Evolutionary conservation across 2,888 invertebrate genomes (phyloP), one percentile per base, ranked within the genome.

Genomic region (Malachius bipustulatus): DNA sequence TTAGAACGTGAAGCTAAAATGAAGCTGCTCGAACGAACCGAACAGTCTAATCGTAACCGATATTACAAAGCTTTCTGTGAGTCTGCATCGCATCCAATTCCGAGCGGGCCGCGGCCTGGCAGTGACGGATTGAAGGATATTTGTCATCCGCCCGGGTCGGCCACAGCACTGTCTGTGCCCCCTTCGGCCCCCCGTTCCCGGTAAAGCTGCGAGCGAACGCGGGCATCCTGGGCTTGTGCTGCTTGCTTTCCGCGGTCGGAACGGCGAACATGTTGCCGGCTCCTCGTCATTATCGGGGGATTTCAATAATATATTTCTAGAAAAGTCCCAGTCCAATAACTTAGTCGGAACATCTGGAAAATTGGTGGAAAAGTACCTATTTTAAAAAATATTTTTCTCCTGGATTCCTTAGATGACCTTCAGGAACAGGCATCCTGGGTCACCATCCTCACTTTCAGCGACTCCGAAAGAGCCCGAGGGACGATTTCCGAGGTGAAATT

Each of bases 111-210:
- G 57, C 59, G 56, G 57, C 57, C 48, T 61, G 75, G 73, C 75
- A 73, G 70, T 75, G 75, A 75, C 73, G 71, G 70, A 75, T 75
- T 70, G 73, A 62, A 65, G 61, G 60, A 65, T 68, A 75, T 75
- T 75, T 73, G 74, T 75, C 75, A 75, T 75, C 73, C 71, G 69
- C 64, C 64, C 64, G 64, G 64, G 58, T 60, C 59, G 58, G 64
- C 60, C 64, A 55, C 62, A 60, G 56, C 59, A 63, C 64, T 52
- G 57, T 57, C 57, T 54, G 48, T n/a, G n/a, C n/a, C 46, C 52
- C 54, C 56, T 54, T 50, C 51, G 47, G 43, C 51, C 54, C 52
- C 47, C 47, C 45, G 30, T 31, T 36, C 30, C 32, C 32, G 10
- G n/a, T n/a, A 37, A 28, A 9, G 15, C 30, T 26, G 15, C 14